Percentiles rank a stretch among this genome's conserved stretches.
Conservation (phyloP, 2,113 vertebrate genomes). For the Platanista minor region DNA sequence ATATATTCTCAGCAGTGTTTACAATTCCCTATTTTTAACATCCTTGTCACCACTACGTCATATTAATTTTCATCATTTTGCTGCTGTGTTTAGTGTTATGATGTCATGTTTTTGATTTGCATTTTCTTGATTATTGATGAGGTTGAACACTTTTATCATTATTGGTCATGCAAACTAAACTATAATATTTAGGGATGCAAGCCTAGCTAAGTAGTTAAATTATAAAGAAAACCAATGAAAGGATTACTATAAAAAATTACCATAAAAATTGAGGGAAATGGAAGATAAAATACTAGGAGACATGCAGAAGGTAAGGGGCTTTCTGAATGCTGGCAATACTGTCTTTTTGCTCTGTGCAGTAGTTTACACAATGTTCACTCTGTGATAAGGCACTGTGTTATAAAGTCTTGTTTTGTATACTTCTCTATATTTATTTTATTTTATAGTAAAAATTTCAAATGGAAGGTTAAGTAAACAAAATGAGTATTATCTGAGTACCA, state of each 20-base stretch:
- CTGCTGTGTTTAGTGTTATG: not conserved
- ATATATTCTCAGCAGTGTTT: not conserved
- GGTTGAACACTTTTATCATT: not conserved
- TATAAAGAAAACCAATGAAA: not conserved
- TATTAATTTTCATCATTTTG: not conserved
- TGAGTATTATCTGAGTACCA: not conserved
- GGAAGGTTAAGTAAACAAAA: not conserved
- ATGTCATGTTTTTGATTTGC: not conserved
- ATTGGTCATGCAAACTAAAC: not conserved
- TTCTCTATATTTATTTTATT: not conserved
- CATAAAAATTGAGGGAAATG: not conserved
- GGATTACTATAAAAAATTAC: not conserved
- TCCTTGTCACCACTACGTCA: not conserved
- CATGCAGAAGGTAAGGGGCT: not conserved
- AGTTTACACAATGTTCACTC: not conserved
- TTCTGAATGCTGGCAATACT: not conserved
- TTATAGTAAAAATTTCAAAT: not conserved
- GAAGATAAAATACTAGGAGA: not conserved
- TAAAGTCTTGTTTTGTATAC: not conserved
- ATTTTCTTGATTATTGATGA: conserved; percentile 2
- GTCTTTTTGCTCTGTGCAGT: not conserved
- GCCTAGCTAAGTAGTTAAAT: not conserved
- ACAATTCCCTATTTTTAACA: not conserved
- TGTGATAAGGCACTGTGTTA: not conserved
- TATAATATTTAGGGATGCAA: not conserved